Conservation (phyloP, 2,113 vertebrate genomes). For the Columba livia region DNA sequence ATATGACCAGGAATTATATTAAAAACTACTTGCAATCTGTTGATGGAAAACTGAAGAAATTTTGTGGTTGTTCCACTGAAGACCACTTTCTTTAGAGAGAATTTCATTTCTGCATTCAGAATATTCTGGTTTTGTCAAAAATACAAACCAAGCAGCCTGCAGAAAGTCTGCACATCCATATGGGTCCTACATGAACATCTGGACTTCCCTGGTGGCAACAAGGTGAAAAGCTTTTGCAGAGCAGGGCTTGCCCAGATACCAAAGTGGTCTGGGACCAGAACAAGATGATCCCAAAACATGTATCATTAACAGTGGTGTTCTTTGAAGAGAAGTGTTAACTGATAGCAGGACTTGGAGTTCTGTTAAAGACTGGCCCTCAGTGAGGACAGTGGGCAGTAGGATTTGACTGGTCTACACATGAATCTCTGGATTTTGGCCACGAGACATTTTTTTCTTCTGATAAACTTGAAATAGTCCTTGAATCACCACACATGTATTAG, state of each 20-base stretch:
- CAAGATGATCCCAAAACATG: background rate
- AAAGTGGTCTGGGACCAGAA: background rate
- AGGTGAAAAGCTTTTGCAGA: background rate
- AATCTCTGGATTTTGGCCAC: background rate
- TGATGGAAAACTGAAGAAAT: background rate
- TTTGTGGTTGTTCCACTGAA: background rate
- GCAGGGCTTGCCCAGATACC: background rate
- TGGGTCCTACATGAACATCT: background rate
- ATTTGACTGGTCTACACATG: fast-evolving
- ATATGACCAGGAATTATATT: background rate
- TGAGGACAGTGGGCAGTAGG: background rate
- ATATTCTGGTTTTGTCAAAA: background rate
- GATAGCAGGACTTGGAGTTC: background rate
- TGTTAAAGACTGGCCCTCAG: background rate
- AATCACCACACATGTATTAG: background rate
- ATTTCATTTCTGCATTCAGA: background rate
- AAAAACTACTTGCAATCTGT: background rate
- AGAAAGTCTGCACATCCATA: background rate
- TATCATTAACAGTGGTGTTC: background rate
- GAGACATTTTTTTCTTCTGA: background rate
- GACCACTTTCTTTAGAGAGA: background rate
- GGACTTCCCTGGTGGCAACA: background rate
- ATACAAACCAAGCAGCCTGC: background rate
- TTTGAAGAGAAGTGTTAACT: background rate
- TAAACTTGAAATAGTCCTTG: background rate